Percentiles rank a stretch among this genome's conserved stretches.
Conservation (phyloP, 2,888 invertebrate species). For the Pollenia amentaria region DNA sequence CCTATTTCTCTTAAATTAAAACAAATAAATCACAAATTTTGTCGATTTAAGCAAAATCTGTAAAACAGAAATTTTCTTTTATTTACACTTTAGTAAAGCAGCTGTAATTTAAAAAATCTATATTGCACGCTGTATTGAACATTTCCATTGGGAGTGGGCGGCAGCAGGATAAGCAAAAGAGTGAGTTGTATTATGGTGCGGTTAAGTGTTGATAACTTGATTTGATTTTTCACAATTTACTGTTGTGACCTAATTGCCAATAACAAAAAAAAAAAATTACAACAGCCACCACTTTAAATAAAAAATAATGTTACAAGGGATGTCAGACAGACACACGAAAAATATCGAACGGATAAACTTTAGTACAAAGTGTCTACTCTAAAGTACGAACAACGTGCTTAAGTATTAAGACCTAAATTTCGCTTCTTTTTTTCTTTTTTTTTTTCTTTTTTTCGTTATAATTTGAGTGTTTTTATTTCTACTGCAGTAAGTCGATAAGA, state of each 20-base stretch:
- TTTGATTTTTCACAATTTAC: slow-evolving; percentile 60
- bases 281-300: not conserved
- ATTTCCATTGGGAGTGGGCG: slow-evolving; percentile 1
- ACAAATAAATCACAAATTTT: slow-evolving; percentile 1
- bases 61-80: not conserved
- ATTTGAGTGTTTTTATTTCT: not conserved
- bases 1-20: not conserved
- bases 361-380: not conserved
- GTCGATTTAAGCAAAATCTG: slow-evolving; percentile 9
- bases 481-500: not conserved
- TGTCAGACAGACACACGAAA: not conserved
- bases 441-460: not conserved
- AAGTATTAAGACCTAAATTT: slow-evolving; percentile 59
- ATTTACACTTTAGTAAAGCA: slow-evolving; percentile 49
- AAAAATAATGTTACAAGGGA: slow-evolving; percentile 5
- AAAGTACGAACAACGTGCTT: slow-evolving; percentile 48
- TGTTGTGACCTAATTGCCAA: slow-evolving; percentile 60
- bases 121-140: slow-evolving; percentile 13
- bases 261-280: slow-evolving; percentile 46
- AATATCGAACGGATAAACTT: not conserved
- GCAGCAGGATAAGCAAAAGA: not conserved
- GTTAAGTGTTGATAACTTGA: slow-evolving; percentile 46
- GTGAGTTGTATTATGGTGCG: not conserved
- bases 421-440: not conserved
- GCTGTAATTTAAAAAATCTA: not conserved